Conservation (phyloP, 1,140 invertebrate genomes). For the Laupala kohalensis region DNA sequence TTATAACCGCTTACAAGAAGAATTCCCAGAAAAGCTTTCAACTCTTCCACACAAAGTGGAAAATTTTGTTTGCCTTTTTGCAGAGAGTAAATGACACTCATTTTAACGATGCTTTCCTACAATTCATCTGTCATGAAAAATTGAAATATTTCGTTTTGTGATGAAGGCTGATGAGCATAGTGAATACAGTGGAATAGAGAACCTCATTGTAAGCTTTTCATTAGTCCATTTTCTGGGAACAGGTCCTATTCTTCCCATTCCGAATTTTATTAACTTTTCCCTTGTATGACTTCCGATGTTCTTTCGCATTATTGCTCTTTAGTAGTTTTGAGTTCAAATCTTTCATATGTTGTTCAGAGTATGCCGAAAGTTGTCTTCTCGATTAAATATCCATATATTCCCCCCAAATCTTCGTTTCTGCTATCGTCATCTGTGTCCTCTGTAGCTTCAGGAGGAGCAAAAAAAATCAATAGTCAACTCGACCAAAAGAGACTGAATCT, state of each 20-base stretch:
- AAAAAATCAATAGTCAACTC: background rate
- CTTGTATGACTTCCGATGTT: background rate
- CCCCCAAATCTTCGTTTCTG: background rate
- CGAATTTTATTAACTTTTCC: background rate
- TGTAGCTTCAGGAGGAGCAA: background rate
- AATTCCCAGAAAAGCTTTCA: background rate
- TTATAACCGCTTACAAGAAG: background rate
- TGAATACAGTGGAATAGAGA: background rate
- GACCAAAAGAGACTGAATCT: background rate
- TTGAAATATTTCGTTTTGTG: background rate
- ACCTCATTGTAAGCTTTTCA: background rate
- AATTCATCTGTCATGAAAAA: background rate
- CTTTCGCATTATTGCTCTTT: background rate
- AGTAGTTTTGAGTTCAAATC: background rate
- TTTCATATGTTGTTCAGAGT: background rate
- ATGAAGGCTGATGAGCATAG: background rate
- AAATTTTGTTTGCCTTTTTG: background rate
- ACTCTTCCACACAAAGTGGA: background rate
- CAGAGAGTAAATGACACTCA: background rate
- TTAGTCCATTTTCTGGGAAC: background rate
- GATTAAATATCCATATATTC: background rate
- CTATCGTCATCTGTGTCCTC: background rate
- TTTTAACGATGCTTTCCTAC: background rate
- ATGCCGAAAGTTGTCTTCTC: background rate
- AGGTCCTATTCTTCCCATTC: background rate